Percentiles rank a stretch among this genome's conserved stretches.
Evolutionary conservation across 2,113 vertebrate genomes (phyloP).

Genomic region (Castor canadensis): DNA sequence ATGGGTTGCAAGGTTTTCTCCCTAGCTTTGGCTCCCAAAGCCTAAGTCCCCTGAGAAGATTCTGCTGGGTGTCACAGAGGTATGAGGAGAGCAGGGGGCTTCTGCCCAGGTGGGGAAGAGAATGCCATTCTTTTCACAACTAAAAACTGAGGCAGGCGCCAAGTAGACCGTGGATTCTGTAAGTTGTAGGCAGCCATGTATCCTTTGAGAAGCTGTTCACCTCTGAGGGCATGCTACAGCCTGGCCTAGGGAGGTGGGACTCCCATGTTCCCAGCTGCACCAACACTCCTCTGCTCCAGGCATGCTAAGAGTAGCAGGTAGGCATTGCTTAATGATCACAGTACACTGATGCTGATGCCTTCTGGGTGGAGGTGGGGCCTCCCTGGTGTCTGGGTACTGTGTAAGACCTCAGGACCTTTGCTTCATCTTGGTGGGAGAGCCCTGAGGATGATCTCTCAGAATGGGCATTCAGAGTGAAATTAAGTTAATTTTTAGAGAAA

Average conservation of each 20-base stretch:
- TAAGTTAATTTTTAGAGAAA: constrained; percentile 16
- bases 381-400: neutral
- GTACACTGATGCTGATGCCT: neutral
- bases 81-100: neutral
- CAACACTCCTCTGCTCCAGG: neutral
- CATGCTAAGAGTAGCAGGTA: neutral
- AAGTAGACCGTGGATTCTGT: neutral
- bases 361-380: neutral
- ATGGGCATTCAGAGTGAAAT: constrained; percentile 11
- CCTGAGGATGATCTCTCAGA: neutral
- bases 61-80: neutral
- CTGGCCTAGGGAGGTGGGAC: neutral
- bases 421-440: neutral
- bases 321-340: neutral
- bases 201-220: neutral
- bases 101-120: neutral
- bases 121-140: neutral
- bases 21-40: neutral
- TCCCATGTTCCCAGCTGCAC: neutral
- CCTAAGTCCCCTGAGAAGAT: neutral
- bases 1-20: neutral
- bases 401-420: neutral
- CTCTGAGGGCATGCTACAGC: neutral
- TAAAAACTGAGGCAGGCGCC: neutral
- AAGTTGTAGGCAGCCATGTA: neutral